Evolutionary conservation across 2,888 invertebrate genomes (phyloP).

Genomic region (Acholoe squamosa): DNA sequence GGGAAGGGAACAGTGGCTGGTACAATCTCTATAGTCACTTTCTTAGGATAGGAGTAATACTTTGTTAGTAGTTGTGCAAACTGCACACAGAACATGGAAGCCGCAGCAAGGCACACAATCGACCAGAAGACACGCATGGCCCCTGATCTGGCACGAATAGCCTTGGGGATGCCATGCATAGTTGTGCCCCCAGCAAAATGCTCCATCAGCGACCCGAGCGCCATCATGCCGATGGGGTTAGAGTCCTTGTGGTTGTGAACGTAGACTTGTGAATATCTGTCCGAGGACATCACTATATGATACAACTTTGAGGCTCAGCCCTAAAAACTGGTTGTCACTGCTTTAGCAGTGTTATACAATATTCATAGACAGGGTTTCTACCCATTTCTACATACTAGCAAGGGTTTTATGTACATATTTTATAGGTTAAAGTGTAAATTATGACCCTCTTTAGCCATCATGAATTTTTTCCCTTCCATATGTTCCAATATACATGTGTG

Average conservation of each 20-base stretch:
- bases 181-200: conserved; percentile 66
- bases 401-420: no score
- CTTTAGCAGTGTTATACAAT: no score
- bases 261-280: not conserved
- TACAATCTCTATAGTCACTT: conserved; percentile 67
- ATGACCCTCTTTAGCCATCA: no score
- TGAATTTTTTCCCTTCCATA: no score
- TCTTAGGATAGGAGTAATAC: conserved; percentile 68
- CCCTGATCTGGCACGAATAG: conserved; percentile 58
- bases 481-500: no score
- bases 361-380: no score
- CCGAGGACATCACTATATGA: not conserved
- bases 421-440: no score
- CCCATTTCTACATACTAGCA: no score
- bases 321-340: no score
- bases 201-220: conserved; percentile 53
- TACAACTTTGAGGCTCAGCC: no score
- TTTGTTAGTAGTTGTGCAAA: conserved; percentile 66
- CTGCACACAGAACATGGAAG: conserved; percentile 65
- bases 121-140: conserved; percentile 66
- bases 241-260: not conserved
- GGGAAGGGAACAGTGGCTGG: conserved; percentile 66
- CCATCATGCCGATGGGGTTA: conserved; percentile 15
- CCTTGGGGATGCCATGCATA: conserved; percentile 68
- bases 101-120: conserved; percentile 62